Evolutionary conservation across 2,888 invertebrate species (phyloP), one percentile per base, ranked within the genome.

Genomic region (Copidosoma aretas): DNA sequence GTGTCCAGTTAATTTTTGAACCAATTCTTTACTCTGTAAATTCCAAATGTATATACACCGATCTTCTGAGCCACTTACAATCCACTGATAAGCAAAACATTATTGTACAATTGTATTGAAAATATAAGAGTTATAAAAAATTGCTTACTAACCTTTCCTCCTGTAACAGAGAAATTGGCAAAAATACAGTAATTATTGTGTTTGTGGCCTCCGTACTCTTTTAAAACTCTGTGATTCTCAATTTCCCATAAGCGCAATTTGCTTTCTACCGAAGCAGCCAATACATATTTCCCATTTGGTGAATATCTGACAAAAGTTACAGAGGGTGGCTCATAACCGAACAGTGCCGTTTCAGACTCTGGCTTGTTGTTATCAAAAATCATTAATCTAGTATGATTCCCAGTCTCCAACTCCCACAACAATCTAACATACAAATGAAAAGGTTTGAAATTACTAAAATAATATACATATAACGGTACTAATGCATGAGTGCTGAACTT

Each of bases 111-210:
- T 24, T 54, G 14, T 15, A 22, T 54, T 21, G 3, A 54, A 22
- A 19, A 54, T 19, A 19, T 49, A 49, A 3, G 10, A 49, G 49
- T 22, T 54, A 32, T 32, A 3, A 32, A 32, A 3, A 54, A 54
- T 54, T 54, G 14, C 22, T 22, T 66, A 65, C 83, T 79, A 83
- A 94, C 95, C 90, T 99, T 99, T 82, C 99, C 99, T 68, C 99
- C 99, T 19, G 99, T 99, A 12, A 99, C 98, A 46, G 98, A 99
- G 85, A 99, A 99, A 85, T 99, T 99, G 59, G 99, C 98, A 84
- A 99, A 99, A 84, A 99, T 97, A 84, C 99, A 99, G 85, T 97
- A 99, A 83, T 99, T 99, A 85, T 98, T 98, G 84, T 99, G 99
- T 84, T 94, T 94, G 84, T 99, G 99, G 5, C 98, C 98, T 0